These are phyloP conservation scores for Eretmocerus hayati DNA, from an alignment of 2,888 invertebrate species.

Conservation along the genomic window DNA sequence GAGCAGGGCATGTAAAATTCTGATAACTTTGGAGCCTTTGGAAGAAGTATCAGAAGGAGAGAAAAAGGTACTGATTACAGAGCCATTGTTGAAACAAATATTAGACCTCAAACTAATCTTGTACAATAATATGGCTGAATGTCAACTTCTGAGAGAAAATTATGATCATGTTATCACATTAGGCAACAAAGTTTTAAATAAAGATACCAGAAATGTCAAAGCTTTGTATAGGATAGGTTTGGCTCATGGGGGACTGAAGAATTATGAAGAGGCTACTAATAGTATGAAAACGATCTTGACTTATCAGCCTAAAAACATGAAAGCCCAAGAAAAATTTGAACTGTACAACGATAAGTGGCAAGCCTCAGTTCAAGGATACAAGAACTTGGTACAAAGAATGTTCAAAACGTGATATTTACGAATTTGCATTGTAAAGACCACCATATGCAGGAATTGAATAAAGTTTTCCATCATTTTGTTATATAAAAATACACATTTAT, in stretches of 20 bases:
- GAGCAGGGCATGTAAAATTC: slow-evolving; percentile 64
- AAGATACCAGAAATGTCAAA: slow-evolving; percentile 48
- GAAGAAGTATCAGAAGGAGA: slow-evolving; percentile 37
- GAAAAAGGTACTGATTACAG: slow-evolving; percentile 24
- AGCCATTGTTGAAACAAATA: slow-evolving; percentile 50
- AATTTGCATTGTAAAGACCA: slow-evolving; percentile 9
- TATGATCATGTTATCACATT: slow-evolving; percentile 61
- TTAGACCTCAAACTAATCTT: slow-evolving; percentile 58
- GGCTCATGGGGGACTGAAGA: slow-evolving; percentile 51
- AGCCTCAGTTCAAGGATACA: slow-evolving; percentile 55
- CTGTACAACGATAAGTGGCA: slow-evolving; percentile 54
- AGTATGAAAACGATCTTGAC: slow-evolving; percentile 53
- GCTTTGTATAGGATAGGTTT: slow-evolving; percentile 50
- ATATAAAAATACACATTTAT: slow-evolving; percentile 42
- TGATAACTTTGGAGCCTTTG: slow-evolving; percentile 58
- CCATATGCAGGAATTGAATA: slow-evolving; percentile 21
- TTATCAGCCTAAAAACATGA: slow-evolving; percentile 61
- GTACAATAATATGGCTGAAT: slow-evolving; percentile 77
- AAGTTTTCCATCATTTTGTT: slow-evolving; percentile 31
- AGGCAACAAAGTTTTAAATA: slow-evolving; percentile 49
- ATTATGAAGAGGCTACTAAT: slow-evolving; percentile 60
- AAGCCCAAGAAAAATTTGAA: slow-evolving; percentile 55
- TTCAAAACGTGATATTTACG: slow-evolving; percentile 27
- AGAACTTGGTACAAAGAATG: slow-evolving; percentile 55
- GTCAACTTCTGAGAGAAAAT: slow-evolving; percentile 64